These are phyloP conservation scores for Conops quadrifasciatus DNA, from an alignment of 2,888 invertebrate species.

Conservation along the genomic window DNA sequence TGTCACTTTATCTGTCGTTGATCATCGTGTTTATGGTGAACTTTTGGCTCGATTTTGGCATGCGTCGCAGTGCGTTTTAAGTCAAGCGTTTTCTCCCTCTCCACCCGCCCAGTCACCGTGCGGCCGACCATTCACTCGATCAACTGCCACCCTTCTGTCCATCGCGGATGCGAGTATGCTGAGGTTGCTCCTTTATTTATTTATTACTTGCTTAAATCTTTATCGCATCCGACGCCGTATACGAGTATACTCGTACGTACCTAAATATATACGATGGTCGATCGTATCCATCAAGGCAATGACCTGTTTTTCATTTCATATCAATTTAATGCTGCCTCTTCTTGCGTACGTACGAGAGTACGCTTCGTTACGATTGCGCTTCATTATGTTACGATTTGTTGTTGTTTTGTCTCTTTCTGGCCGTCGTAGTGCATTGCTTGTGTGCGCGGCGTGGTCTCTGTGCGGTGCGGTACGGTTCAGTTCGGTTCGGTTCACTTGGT, in stretches of 20 bases:
- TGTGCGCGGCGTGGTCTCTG: too few relatives aligned
- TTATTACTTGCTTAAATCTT: constrained; percentile 46
- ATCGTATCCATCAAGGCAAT: constrained; percentile 60
- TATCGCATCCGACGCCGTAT: constrained; percentile 35
- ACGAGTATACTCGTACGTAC: not conserved
- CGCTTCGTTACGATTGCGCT: constrained; percentile 28
- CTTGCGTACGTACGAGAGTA: constrained; percentile 5
- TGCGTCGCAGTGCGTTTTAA: constrained; percentile 13
- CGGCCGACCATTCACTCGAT: not conserved
- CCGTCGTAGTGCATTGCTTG: constrained; percentile 22
- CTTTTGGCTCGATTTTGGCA: constrained; percentile 16
- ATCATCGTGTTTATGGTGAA: not conserved
- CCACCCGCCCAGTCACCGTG: not conserved
- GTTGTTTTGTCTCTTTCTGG: constrained; percentile 56
- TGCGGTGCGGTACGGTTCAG: not conserved
- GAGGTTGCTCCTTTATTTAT: constrained; percentile 37
- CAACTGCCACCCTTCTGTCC: not conserved
- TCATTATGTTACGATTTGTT: constrained; percentile 46
- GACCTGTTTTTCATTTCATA: constrained; percentile 58
- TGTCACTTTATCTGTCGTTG: not conserved
- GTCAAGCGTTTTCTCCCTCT: not conserved
- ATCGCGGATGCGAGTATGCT: too few relatives aligned
- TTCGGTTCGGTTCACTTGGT: constrained; percentile 18
- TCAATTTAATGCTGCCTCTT: constrained; percentile 46
- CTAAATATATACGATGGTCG: constrained; percentile 12